Evolutionary conservation across 2,888 invertebrate genomes (phyloP).

Genomic region (Itoplectis maculator): DNA sequence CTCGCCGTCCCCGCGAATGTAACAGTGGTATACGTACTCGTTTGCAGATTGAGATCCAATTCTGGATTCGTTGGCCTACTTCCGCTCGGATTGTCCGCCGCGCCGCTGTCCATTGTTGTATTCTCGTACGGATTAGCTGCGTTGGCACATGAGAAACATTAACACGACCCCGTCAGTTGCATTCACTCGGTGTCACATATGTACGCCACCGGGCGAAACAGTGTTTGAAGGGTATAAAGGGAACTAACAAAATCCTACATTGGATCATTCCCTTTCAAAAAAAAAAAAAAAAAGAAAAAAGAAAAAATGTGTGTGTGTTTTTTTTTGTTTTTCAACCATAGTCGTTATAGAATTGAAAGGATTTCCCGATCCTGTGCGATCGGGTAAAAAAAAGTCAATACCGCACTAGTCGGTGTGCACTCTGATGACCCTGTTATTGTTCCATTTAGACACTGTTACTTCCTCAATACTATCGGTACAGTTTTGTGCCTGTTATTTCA

Average conservation of each 20-base stretch:
- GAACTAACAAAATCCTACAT: neutral
- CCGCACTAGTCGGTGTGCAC: neutral
- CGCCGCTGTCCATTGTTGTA: conserved; percentile 79
- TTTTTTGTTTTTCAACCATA: neutral
- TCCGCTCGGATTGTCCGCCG: conserved; percentile 50
- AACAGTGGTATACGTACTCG: conserved; percentile 85
- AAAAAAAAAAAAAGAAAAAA: too few species aligned
- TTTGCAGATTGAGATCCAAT: conserved; percentile 86
- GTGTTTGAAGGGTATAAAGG: neutral
- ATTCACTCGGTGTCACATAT: conserved; percentile 8
- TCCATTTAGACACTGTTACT: neutral
- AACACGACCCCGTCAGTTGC: conserved; percentile 9
- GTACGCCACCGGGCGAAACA: neutral
- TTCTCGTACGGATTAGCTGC: conserved; percentile 84
- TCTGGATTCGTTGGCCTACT: conserved; percentile 85
- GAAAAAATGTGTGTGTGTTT: too few species aligned
- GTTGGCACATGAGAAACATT: conserved; percentile 55
- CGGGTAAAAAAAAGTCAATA: neutral
- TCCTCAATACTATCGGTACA: too few species aligned
- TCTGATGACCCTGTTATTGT: neutral
- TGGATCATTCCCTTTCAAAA: neutral
- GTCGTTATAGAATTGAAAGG: conserved; percentile 7
- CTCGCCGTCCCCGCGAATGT: neutral
- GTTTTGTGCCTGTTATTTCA: too few species aligned
- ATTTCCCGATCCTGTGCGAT: conserved; percentile 1